Evolutionary conservation across 23 tunicate species (phyloP).

Genomic region (Ciona savignyi): DNA sequence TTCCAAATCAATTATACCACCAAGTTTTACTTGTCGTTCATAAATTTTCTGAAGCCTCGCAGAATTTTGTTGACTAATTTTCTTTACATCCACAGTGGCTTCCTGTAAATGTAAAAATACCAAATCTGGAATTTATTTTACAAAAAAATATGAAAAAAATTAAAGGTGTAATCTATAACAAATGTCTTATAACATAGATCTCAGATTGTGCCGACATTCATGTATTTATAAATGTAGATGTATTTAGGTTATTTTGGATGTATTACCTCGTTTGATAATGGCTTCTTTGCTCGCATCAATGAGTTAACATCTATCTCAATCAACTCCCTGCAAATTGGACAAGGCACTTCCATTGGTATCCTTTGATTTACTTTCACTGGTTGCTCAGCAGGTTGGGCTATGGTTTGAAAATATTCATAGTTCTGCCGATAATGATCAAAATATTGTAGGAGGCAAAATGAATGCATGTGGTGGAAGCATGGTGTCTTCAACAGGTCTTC

Average conservation of each 20-base stretch:
- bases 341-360: background rate
- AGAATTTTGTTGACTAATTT: too few species aligned
- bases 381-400: background rate
- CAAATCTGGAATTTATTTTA: too few species aligned
- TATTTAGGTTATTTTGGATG: background rate
- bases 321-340: background rate
- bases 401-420: background rate
- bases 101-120: background rate
- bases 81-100: background rate
- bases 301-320: background rate
- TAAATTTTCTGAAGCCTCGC: too few species aligned
- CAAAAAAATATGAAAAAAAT: too few species aligned
- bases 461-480: background rate
- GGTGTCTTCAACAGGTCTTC: background rate
- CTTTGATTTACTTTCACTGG: background rate
- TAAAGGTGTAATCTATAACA: too few species aligned
- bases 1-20: background rate
- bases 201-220: background rate
- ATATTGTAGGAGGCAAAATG: background rate
- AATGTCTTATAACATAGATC: background rate
- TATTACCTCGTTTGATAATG: background rate
- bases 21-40: background rate
- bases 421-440: background rate
- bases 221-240: background rate
- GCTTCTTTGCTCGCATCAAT: background rate